phyloP scores from a whole-genome alignment of 2,888 invertebrate species.

The Tenodera sinensis region DNA sequence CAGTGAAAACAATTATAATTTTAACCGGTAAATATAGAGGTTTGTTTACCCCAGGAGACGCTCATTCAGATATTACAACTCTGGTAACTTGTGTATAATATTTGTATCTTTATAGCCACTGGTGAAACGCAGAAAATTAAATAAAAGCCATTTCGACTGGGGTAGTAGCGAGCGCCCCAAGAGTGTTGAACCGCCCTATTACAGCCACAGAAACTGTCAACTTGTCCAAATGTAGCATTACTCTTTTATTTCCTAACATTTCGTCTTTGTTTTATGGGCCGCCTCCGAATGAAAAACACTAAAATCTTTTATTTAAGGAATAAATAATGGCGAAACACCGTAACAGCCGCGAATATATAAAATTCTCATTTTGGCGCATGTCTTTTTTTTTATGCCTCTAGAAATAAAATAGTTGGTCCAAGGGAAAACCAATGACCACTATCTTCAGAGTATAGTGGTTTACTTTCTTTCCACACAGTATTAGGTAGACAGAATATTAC shows the following conservation, averaged over 20 bases:
- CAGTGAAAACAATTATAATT: background rate
- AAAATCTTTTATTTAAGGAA: slow-evolving; percentile 4
- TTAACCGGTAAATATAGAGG: background rate
- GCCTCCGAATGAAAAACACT: background rate
- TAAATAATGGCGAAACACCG: background rate
- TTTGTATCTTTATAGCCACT: background rate
- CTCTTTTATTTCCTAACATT: background rate
- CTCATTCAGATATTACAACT: background rate
- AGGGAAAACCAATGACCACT: background rate
- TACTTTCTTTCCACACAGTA: too few species aligned
- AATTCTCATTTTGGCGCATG: background rate
- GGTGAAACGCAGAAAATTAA: background rate
- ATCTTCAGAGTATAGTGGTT: background rate
- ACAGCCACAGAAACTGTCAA: background rate
- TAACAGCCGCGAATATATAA: background rate
- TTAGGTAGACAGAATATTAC: too few species aligned
- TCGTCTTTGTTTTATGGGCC: background rate
- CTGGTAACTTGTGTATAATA: background rate
- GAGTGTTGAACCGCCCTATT: background rate
- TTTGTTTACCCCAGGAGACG: background rate
- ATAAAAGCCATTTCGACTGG: background rate
- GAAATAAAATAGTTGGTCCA: background rate
- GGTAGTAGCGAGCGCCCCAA: background rate
- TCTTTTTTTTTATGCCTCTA: background rate
- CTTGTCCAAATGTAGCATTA: background rate